Percentiles rank a stretch among this genome's conserved stretches.
Evolutionary conservation across 2,797 vertebrate genomes (phyloP).

Genomic region (Lacerta viridis): DNA sequence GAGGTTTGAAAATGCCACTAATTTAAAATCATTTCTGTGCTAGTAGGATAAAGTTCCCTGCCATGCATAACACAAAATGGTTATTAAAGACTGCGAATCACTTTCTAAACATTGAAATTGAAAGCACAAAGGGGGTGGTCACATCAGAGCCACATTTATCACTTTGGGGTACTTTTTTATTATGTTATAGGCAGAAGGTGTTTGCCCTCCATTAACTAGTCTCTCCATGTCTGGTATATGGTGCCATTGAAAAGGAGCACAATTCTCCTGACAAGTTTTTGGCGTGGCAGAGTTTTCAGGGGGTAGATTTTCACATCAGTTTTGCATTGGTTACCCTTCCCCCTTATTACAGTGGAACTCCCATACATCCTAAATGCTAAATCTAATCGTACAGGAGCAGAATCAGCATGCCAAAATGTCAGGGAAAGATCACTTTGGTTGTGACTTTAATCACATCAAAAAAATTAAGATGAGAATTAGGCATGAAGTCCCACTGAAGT

Average conservation of each 20-base stretch:
- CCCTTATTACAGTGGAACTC: not conserved
- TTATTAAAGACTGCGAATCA: slow-evolving; percentile 1
- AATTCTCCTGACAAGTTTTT: not conserved
- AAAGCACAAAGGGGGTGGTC: not conserved
- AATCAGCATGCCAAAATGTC: not conserved
- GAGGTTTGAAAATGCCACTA: slow-evolving; percentile 72
- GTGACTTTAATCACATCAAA: not conserved
- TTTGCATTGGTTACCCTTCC: not conserved
- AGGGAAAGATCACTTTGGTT: not conserved
- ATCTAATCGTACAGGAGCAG: not conserved
- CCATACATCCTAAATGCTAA: not conserved
- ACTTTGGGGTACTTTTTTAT: not conserved
- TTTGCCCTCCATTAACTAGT: not conserved
- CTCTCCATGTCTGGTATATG: not conserved
- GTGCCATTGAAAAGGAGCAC: not conserved
- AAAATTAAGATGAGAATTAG: not conserved
- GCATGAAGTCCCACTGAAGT: slow-evolving; percentile 27
- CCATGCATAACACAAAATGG: not conserved
- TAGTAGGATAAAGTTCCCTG: slow-evolving; percentile 52
- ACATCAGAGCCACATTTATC: not conserved
- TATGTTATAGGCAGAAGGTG: not conserved
- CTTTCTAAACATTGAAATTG: not conserved
- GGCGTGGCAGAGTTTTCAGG: not conserved
- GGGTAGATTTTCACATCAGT: not conserved
- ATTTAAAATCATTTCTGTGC: slow-evolving; percentile 72